phyloP scores from a whole-genome alignment of 2,888 invertebrate genomes.

The Lordiphosa andalusiaca region DNA sequence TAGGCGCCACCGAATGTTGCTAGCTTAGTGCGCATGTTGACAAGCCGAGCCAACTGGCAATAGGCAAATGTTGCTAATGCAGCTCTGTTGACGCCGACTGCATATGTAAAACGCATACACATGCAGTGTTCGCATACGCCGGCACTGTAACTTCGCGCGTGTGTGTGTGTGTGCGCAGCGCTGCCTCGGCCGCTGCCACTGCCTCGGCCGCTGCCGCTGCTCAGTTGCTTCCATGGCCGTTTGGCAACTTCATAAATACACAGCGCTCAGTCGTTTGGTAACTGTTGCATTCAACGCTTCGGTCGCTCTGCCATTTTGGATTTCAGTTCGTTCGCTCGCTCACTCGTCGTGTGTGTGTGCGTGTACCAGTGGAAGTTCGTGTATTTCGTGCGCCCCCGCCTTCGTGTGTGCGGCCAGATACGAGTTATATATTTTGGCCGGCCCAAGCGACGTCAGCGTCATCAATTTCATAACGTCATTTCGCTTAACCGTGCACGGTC shows the following conservation, averaged over 20 bases:
- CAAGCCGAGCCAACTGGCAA: constrained; percentile 10
- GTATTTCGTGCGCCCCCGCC: constrained; percentile 15
- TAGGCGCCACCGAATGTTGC: constrained; percentile 26
- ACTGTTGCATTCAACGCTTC: constrained; percentile 79
- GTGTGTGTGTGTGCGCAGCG: constrained; percentile 6
- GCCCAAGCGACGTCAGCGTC: constrained; percentile 44
- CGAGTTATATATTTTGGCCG: constrained; percentile 9
- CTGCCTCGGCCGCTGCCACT: constrained; percentile 11
- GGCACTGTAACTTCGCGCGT: neutral
- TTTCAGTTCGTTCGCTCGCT: constrained; percentile 17
- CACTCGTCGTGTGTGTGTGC: constrained; percentile 9
- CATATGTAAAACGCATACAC: constrained; percentile 36
- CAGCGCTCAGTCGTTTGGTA: constrained; percentile 79
- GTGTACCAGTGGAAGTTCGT: constrained; percentile 9
- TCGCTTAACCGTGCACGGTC: constrained; percentile 16
- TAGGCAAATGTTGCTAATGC: constrained; percentile 9
- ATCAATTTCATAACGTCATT: constrained; percentile 63
- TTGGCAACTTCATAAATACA: constrained; percentile 77
- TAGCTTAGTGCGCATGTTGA: constrained; percentile 45
- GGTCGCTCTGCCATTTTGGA: constrained; percentile 68
- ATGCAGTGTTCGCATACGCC: constrained; percentile 7
- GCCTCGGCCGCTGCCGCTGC: constrained; percentile 34
- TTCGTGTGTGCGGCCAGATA: constrained; percentile 9
- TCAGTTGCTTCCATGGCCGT: constrained; percentile 63
- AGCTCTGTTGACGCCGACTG: constrained; percentile 31